Percentiles rank a stretch among this genome's conserved stretches.
Evolutionary conservation across 2,888 invertebrate genomes (phyloP).

Genomic region (Chloroclysta siterata): DNA sequence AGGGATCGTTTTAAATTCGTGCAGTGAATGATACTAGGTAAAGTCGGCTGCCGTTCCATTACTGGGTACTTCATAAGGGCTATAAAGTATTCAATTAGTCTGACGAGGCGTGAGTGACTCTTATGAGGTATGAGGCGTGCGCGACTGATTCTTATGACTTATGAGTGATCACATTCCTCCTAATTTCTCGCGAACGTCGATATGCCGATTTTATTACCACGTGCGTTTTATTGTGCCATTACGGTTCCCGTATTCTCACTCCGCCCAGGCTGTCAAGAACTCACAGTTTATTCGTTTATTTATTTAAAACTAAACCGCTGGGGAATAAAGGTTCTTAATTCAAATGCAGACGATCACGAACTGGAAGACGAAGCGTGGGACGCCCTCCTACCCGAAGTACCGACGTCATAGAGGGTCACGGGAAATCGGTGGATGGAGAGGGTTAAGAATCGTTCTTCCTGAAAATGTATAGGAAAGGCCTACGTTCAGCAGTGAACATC

Average conservation of each 20-base stretch:
- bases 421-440: too few relatives aligned
- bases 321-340: too few relatives aligned
- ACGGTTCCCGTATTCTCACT: conserved; percentile 51
- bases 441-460: too few relatives aligned
- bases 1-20: neutral
- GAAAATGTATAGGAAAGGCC: too few relatives aligned
- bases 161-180: conserved; percentile 51
- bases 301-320: too few relatives aligned
- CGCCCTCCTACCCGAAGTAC: too few relatives aligned
- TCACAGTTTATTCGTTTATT: too few relatives aligned
- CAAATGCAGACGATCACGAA: too few relatives aligned
- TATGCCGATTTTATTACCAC: conserved; percentile 61
- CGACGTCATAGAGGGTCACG: too few relatives aligned
- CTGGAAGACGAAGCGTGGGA: too few relatives aligned
- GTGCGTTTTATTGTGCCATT: conserved; percentile 65
- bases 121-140: conserved; percentile 46
- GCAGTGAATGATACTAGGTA: neutral
- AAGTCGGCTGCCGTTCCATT: neutral
- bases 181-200: conserved; percentile 53
- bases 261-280: neutral
- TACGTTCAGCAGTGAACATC: too few relatives aligned
- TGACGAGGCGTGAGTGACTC: conserved; percentile 44
- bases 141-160: conserved; percentile 52
- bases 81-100: conserved; percentile 36
- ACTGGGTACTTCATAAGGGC: conserved; percentile 5